These are phyloP conservation scores for Otus sunia DNA, from an alignment of 2,113 vertebrate species.

Conservation along the genomic window DNA sequence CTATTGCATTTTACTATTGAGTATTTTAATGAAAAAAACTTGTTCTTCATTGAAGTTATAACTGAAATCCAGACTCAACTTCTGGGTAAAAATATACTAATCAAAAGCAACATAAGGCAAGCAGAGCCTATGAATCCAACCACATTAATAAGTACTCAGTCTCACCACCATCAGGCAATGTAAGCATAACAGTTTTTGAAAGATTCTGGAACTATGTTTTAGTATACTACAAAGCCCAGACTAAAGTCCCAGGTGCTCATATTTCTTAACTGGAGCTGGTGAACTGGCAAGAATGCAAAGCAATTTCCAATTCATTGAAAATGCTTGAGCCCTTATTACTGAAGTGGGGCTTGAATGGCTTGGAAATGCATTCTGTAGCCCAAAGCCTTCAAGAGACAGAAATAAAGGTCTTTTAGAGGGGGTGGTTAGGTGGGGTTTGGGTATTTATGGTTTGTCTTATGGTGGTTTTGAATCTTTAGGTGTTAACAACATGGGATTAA, in stretches of 20 bases:
- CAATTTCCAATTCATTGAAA: not conserved
- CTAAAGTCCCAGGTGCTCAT: rapidly evolving
- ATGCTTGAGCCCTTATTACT: not conserved
- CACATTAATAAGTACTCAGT: not conserved
- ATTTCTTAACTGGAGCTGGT: not conserved
- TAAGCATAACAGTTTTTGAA: not conserved
- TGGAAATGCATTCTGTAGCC: not conserved
- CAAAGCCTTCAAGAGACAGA: not conserved
- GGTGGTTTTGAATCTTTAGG: not conserved
- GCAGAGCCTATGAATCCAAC: not conserved
- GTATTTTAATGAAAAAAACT: not conserved
- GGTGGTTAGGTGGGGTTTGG: not conserved
- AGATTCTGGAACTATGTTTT: not conserved
- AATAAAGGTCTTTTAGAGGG: not conserved
- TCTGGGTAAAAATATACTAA: not conserved
- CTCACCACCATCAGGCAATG: not conserved
- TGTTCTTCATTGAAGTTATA: not conserved
- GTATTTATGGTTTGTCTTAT: not conserved
- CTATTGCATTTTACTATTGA: not conserved
- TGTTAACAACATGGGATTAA: not conserved
- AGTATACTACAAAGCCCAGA: not conserved
- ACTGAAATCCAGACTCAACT: not conserved
- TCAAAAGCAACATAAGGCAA: not conserved
- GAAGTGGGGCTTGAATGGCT: not conserved
- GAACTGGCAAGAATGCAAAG: not conserved